Evolutionary conservation across 2,888 invertebrate genomes (phyloP).

Genomic region (Monoplex corrugatus): DNA sequence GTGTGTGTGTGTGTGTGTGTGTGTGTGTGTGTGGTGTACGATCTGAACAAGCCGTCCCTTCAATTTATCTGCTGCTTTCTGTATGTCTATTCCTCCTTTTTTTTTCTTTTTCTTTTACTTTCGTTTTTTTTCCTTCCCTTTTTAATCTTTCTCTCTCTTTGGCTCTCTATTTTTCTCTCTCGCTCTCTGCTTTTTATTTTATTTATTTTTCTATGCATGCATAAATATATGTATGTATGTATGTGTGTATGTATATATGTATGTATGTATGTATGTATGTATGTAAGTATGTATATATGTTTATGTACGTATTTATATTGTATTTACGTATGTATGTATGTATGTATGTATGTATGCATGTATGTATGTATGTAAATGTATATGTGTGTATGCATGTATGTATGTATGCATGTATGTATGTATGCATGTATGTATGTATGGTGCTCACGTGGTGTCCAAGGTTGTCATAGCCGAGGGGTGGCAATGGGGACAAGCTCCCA

Average conservation of each 20-base stretch:
- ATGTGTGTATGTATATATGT: conserved; percentile 16
- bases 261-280: not conserved
- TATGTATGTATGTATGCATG: not conserved
- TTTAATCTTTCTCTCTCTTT: too few species aligned
- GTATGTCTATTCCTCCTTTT: too few species aligned
- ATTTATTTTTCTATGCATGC: conserved; percentile 3
- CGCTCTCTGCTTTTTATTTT: not conserved
- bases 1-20: conserved; percentile 6
- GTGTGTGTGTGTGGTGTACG: not conserved
- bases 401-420: conserved; percentile 42
- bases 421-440: conserved; percentile 31
- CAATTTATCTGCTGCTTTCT: too few species aligned
- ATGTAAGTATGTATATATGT: not conserved
- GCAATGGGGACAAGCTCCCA: too few species aligned
- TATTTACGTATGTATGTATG: not conserved
- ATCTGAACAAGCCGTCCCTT: not conserved
- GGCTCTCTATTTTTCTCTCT: too few species aligned
- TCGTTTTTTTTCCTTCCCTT: too few species aligned
- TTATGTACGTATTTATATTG: not conserved
- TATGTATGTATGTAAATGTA: not conserved
- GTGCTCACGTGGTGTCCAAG: too few species aligned
- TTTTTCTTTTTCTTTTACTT: too few species aligned
- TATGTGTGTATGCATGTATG: conserved; percentile 1
- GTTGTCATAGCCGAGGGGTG: too few species aligned
- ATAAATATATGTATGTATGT: not conserved